Percentiles rank a stretch among this genome's conserved stretches.
These are phyloP conservation scores for Ptychodera flava DNA, from an alignment of 35 echinoderm and acorn worm species.

Conservation along the genomic window DNA sequence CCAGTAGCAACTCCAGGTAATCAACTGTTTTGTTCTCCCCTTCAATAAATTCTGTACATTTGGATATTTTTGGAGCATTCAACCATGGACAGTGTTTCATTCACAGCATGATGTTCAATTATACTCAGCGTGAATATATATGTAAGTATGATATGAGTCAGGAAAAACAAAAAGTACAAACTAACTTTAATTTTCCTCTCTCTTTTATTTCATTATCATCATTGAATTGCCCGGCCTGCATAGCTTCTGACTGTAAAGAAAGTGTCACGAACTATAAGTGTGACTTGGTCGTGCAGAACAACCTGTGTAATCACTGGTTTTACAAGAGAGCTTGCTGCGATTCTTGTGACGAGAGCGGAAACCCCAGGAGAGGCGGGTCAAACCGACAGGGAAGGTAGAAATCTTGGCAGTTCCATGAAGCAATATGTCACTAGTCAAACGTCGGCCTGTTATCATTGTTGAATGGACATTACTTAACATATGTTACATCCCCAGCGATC, in stretches of 20 bases:
- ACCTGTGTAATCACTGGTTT: constrained; percentile 13
- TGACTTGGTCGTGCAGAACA: neutral
- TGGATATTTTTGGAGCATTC: too few species aligned
- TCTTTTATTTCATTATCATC: neutral
- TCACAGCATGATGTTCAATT: too few species aligned
- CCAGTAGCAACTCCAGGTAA: neutral
- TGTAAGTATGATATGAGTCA: too few species aligned
- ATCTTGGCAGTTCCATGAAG: neutral
- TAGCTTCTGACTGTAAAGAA: neutral
- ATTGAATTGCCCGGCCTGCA: neutral
- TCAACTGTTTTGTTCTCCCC: neutral
- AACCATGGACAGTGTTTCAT: too few species aligned
- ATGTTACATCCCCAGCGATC: too few species aligned
- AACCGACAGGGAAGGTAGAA: neutral
- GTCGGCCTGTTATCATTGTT: too few species aligned
- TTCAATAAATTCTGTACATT: too few species aligned
- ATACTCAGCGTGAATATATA: neutral
- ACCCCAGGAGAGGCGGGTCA: neutral
- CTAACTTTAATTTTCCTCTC: neutral
- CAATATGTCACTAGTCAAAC: too few species aligned
- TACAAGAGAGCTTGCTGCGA: constrained; percentile 16
- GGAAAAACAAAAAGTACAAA: neutral
- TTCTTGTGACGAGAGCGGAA: constrained; percentile 6
- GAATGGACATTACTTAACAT: too few species aligned
- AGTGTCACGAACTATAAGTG: neutral